These are phyloP conservation scores for Stigmatopora nigra DNA, from an alignment of 2,113 vertebrate species.

Conservation along the genomic window DNA sequence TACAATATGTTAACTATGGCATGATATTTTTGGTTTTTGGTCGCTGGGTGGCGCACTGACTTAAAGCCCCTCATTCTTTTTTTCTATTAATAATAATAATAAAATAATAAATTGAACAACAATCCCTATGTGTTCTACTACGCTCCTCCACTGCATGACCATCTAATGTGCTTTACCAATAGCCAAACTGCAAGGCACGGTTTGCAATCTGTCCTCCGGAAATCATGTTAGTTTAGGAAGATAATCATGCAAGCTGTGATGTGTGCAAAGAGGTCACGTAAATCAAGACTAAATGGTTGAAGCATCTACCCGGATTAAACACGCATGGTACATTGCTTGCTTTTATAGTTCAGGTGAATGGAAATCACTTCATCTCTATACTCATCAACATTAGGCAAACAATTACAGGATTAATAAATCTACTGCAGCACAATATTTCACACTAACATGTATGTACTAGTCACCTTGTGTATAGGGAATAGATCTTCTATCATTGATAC, in stretches of 20 bases:
- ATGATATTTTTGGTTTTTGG: conserved; percentile 24
- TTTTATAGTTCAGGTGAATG: background rate
- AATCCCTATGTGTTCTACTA: conserved; percentile 44
- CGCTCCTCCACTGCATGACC: conserved; percentile 38
- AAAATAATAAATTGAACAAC: too few species aligned
- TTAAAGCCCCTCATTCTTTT: conserved; percentile 6
- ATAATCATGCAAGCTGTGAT: conserved; percentile 10
- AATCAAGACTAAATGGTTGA: conserved; percentile 5
- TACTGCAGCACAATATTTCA: conserved; percentile 1
- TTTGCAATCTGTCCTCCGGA: conserved; percentile 8
- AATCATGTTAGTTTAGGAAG: background rate
- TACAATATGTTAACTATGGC: conserved; percentile 45
- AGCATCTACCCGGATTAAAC: conserved; percentile 2
- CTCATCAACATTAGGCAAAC: background rate
- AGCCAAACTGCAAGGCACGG: conserved; percentile 15
- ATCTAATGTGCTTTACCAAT: conserved; percentile 46
- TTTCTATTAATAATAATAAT: conserved; percentile 11
- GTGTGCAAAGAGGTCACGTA: conserved; percentile 1
- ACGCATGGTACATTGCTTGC: background rate
- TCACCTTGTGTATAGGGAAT: too few species aligned
- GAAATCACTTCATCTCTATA: conserved; percentile 5
- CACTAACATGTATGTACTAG: too few species aligned
- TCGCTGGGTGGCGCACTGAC: conserved; percentile 12
- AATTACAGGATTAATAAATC: background rate
- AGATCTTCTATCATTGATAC: background rate